Evolutionary conservation across 2,888 invertebrate species (phyloP).

Genomic region (Entomobrya proxima): DNA sequence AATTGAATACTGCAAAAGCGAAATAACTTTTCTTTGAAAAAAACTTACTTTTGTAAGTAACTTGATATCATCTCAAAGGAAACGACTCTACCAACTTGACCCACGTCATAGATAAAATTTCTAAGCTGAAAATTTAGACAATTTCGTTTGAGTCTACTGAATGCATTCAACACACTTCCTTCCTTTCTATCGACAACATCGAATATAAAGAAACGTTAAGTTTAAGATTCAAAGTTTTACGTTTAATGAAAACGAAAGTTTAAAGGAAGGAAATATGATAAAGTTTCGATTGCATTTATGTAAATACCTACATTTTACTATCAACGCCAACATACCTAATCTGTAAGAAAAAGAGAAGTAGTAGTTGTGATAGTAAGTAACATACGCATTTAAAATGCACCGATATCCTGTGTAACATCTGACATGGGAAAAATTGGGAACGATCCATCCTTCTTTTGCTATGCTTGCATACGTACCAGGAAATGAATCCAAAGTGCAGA

Average conservation of each 20-base stretch:
- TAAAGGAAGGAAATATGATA: not conserved
- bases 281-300: not conserved
- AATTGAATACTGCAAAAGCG: not conserved
- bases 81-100: not conserved
- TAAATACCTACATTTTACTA: not conserved
- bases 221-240: too few relatives aligned
- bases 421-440: not conserved
- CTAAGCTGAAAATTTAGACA: too few relatives aligned
- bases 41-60: slow-evolving; percentile 25
- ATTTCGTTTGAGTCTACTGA: too few relatives aligned
- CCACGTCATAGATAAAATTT: not conserved
- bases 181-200: too few relatives aligned
- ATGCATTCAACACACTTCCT: too few relatives aligned
- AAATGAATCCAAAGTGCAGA: slow-evolving; percentile 28
- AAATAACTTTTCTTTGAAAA: not conserved
- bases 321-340: slow-evolving; percentile 15
- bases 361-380: too few relatives aligned
- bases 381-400: not conserved
- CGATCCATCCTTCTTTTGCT: not conserved
- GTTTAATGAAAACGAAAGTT: not conserved
- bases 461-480: slow-evolving; percentile 2
- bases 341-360: too few relatives aligned
- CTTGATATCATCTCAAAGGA: not conserved
- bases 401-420: not conserved
- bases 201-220: too few relatives aligned